phyloP scores from a whole-genome alignment of 1,140 invertebrate species.

The Scaptomyza pallida region DNA sequence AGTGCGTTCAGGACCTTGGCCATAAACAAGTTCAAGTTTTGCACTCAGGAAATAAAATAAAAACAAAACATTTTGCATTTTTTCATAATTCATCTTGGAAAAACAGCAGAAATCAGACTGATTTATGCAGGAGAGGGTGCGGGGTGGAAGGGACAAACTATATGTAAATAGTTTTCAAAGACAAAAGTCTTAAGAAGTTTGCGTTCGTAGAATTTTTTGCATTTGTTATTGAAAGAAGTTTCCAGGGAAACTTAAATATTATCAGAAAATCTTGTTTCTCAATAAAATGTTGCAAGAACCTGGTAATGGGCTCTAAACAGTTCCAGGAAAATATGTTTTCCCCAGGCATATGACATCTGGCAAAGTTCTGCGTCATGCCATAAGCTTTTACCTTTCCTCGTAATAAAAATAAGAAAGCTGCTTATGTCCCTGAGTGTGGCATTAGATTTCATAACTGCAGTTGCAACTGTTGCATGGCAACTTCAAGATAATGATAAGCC shows the following conservation, averaged over 20 bases:
- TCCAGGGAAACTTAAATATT: no score
- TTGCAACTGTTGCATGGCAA: neutral
- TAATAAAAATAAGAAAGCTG: neutral
- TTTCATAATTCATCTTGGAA: slow-evolving; percentile 2
- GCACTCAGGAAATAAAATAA: slow-evolving; percentile 6
- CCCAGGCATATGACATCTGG: no score
- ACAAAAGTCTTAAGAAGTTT: no score
- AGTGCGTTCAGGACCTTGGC: slow-evolving; percentile 59
- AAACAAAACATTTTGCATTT: slow-evolving; percentile 22
- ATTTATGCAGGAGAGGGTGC: slow-evolving; percentile 1
- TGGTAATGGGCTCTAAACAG: no score
- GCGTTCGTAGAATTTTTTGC: no score
- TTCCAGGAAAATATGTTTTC: no score
- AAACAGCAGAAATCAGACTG: neutral
- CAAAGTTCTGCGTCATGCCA: no score
- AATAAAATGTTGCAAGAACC: no score
- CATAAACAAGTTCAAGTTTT: slow-evolving; percentile 55
- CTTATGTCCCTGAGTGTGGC: neutral
- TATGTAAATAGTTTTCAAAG: no score
- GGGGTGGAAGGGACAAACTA: no score
- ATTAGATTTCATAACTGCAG: slow-evolving; percentile 1
- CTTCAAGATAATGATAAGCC: neutral
- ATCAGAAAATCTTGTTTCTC: no score
- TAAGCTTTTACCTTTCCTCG: neutral
- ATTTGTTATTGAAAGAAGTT: neutral